These are phyloP conservation scores for Myrmecobius fasciatus DNA, from an alignment of 2,113 vertebrate species.

Conservation along the genomic window DNA sequence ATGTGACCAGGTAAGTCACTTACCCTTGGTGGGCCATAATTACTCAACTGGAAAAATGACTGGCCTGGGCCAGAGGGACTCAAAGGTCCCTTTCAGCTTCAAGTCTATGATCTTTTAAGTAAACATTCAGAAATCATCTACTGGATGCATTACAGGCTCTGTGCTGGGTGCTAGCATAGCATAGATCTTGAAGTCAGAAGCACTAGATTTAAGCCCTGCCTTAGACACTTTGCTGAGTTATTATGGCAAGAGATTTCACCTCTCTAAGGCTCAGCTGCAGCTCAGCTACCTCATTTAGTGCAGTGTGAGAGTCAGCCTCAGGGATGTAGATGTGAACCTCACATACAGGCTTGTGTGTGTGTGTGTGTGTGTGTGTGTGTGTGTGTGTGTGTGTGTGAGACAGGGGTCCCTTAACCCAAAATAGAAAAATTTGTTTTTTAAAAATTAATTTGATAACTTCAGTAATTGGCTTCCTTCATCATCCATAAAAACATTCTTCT, in stretches of 20 bases:
- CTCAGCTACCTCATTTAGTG: background rate
- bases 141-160: background rate
- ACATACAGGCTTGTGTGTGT: too few species aligned
- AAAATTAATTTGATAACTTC: background rate
- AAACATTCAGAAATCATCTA: background rate
- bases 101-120: background rate
- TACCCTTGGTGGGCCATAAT: background rate
- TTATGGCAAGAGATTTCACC: too few species aligned
- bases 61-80: background rate
- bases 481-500: background rate
- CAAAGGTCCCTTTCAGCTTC: background rate
- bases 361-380: too few species aligned
- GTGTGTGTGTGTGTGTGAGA: too few species aligned
- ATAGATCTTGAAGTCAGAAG: background rate
- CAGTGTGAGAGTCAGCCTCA: background rate
- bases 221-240: background rate
- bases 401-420: background rate
- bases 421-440: background rate
- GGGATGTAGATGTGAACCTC: background rate
- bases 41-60: background rate
- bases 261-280: too few species aligned
- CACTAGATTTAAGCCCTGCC: background rate
- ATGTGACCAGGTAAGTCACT: too few species aligned
- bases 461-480: background rate
- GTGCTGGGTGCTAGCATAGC: background rate